Base-by-base conservation (phyloP, 2,113 vertebrate species). In the Halichoeres trimaculatus region DNA sequence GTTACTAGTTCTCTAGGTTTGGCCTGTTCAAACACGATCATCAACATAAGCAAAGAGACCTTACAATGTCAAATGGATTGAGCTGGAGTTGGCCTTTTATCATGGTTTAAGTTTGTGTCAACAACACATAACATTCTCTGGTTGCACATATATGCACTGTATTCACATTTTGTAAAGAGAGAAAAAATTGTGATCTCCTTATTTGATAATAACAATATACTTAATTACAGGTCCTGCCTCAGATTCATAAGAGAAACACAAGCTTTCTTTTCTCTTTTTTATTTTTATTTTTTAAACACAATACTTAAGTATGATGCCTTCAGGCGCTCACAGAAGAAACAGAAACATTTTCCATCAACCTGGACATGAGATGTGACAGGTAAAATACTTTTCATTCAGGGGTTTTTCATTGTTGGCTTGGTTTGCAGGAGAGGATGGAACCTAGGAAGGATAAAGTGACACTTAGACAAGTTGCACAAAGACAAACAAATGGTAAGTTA, bases 211-310 rank as follows among this genome's bases (percentile, higher is more conserved):
- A 85, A 83, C 87, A 61, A 80, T 78, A 85, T 80, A 86, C 68
- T 89, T 75, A 92, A 84, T 80, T 85, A 89, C 72, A 92, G 90
- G 92, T 93, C 92, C 91, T 85, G 91, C 89, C 91, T 93, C 76
- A 58, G 81, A 86, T 86, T 91, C 74, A 83, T 71, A 66, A 45
- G 73, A 85, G 66, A 90, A 88, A 88, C 71, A 71, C 86, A 81
- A 82, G 53, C 63, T 69, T 61, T 74, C 61, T 74, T 80, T 70
- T 80, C 30, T 84, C 54, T 67, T 81, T 62, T 78, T 82, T 62
- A 80, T 41, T 45, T 45, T 19, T 45, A 2, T 76, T 71, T 81
- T 68, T 34, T 11, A 85, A 80, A 68, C 72, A 78, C 78, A 81
- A 80, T 55, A 84, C 81, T 76, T 48, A 48, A 81, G 70, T 65